Percentiles rank a stretch among this genome's conserved stretches.
Evolutionary conservation across 2,888 invertebrate species (phyloP).

Genomic region (Ornithoptera priamus): DNA sequence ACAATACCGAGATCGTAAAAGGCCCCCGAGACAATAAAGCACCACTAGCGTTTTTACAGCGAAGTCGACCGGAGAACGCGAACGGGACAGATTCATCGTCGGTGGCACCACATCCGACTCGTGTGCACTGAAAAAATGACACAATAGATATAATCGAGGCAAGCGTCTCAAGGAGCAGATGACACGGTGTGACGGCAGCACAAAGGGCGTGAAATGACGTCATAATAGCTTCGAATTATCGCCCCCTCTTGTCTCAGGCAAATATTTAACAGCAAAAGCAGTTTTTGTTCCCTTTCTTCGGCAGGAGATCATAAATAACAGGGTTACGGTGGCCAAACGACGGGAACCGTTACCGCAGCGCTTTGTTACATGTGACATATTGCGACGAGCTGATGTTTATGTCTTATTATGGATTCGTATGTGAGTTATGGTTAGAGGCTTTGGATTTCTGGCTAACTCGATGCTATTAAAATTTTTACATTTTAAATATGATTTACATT

Average conservation of each 20-base stretch:
- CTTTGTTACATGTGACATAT: slow-evolving; percentile 74
- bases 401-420: slow-evolving; percentile 70
- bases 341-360: slow-evolving; percentile 74
- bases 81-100: slow-evolving; percentile 76
- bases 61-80: slow-evolving; percentile 69
- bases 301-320: slow-evolving; percentile 76
- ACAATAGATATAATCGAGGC: slow-evolving; percentile 78
- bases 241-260: slow-evolving; percentile 79
- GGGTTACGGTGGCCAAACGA: slow-evolving; percentile 72
- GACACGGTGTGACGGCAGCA: slow-evolving; percentile 77
- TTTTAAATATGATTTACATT: not conserved
- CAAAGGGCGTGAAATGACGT: slow-evolving; percentile 80
- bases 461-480: slow-evolving; percentile 32
- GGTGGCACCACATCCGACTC: slow-evolving; percentile 75
- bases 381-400: slow-evolving; percentile 73
- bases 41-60: slow-evolving; percentile 73
- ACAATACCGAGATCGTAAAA: slow-evolving; percentile 77
- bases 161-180: slow-evolving; percentile 79
- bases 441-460: slow-evolving; percentile 47
- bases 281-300: slow-evolving; percentile 74
- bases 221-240: slow-evolving; percentile 80
- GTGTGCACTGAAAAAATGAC: slow-evolving; percentile 72
- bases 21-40: slow-evolving; percentile 75
- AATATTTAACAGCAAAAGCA: slow-evolving; percentile 76
- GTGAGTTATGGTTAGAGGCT: slow-evolving; percentile 54